Conservation (phyloP, 2,888 invertebrate genomes). For the Drosophila rubida region DNA sequence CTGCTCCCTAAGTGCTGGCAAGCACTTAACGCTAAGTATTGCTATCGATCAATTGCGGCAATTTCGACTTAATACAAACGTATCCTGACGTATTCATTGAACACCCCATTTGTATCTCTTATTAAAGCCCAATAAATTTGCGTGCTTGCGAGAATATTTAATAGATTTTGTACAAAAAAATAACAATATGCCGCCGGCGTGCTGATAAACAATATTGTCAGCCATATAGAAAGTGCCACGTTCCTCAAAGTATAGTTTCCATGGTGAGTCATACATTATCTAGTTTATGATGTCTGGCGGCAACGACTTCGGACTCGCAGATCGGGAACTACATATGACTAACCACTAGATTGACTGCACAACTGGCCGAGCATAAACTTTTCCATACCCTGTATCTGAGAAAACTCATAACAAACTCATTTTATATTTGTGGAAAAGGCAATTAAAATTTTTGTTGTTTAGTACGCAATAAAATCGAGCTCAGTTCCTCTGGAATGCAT, state of each 20-base stretch:
- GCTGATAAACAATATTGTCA: conserved; percentile 17
- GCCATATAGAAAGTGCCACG: conserved; percentile 25
- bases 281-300: conserved; percentile 24
- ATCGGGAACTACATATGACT: conserved; percentile 29
- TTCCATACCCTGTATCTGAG: neutral
- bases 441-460: too few relatives aligned
- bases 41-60: neutral
- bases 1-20: neutral
- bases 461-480: neutral
- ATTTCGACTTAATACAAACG: neutral
- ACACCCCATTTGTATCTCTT: neutral
- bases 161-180: conserved; percentile 2
- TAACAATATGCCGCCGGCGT: conserved; percentile 17
- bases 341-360: conserved; percentile 8
- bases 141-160: conserved; percentile 1
- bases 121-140: conserved; percentile 18
- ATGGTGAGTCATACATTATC: conserved; percentile 45
- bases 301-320: conserved; percentile 22
- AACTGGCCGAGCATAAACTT: neutral
- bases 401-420: neutral
- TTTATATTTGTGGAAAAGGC: too few relatives aligned
- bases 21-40: neutral
- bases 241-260: conserved; percentile 4
- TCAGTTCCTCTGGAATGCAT: neutral
- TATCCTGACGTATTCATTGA: neutral